phyloP scores from a whole-genome alignment of 2,113 vertebrate species.

The Solenodon paradoxus region DNA sequence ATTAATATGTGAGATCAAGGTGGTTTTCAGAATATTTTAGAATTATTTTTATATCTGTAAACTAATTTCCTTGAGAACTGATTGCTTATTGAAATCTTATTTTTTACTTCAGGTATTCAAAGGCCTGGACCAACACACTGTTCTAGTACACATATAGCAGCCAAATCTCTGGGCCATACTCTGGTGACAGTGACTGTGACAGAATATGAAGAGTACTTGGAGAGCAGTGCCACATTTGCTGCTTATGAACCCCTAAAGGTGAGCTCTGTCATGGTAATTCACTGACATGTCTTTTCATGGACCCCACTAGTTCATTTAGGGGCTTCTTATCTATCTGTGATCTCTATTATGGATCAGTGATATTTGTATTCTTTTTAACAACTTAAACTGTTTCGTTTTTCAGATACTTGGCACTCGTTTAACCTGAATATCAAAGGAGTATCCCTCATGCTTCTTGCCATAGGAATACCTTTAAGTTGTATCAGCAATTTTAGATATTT shows the following conservation, averaged over 20 bases:
- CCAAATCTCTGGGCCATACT: constrained; percentile 65
- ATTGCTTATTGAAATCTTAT: background rate
- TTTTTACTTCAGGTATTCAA: constrained; percentile 64
- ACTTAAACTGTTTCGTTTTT: background rate
- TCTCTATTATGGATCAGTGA: background rate
- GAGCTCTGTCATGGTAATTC: background rate
- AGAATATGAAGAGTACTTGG: constrained; percentile 72
- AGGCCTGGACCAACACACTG: constrained; percentile 63
- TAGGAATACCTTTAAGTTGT: background rate
- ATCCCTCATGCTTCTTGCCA: background rate
- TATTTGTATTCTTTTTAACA: background rate
- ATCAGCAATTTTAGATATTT: background rate
- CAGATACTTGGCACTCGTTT: background rate
- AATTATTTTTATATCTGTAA: background rate
- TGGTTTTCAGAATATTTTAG: background rate
- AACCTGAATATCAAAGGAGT: background rate
- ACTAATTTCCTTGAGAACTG: background rate
- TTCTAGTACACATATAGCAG: constrained; percentile 72
- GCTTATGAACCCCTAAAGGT: constrained; percentile 83
- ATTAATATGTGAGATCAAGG: background rate
- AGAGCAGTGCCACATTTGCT: constrained; percentile 81
- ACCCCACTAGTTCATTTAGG: background rate
- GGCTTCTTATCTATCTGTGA: background rate
- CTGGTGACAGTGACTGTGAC: constrained; percentile 76
- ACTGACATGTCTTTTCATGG: background rate